Evolutionary conservation across 2,797 vertebrate genomes (phyloP).

Genomic region (Melopsittacus undulatus): DNA sequence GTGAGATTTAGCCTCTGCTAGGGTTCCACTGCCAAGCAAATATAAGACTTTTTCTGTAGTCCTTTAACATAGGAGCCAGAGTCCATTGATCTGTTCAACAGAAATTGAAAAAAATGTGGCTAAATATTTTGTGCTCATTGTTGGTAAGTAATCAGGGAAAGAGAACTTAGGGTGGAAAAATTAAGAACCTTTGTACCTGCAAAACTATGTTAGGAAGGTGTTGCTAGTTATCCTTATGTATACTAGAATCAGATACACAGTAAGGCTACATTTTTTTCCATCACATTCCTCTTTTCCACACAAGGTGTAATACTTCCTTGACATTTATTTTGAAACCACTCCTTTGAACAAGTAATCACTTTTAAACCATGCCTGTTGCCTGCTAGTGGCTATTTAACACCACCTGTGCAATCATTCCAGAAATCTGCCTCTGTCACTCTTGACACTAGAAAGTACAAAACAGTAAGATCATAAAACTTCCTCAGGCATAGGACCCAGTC

Average conservation of each 20-base stretch:
- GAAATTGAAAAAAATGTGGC: not conserved
- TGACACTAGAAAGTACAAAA: not conserved
- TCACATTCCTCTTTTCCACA: not conserved
- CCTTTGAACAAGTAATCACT: conserved; percentile 35
- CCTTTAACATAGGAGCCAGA: not conserved
- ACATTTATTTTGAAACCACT: conserved; percentile 34
- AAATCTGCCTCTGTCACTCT: not conserved
- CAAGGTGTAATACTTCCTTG: not conserved
- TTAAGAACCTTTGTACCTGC: not conserved
- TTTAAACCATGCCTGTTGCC: not conserved
- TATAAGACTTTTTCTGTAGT: not conserved
- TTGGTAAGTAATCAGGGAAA: not conserved
- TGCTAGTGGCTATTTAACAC: conserved; percentile 35
- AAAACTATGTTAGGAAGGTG: not conserved
- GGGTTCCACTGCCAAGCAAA: not conserved
- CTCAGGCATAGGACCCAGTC: not conserved
- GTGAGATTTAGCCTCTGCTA: not conserved
- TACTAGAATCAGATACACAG: not conserved
- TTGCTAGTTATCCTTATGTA: not conserved
- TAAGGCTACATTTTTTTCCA: not conserved
- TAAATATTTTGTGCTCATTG: not conserved
- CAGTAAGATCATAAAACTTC: not conserved
- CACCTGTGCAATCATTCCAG: conserved; percentile 19
- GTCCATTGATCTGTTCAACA: not conserved
- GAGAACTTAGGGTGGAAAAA: not conserved